Evolutionary conservation across 2,888 invertebrate genomes (phyloP).

Genomic region (Stenodema calcarata): DNA sequence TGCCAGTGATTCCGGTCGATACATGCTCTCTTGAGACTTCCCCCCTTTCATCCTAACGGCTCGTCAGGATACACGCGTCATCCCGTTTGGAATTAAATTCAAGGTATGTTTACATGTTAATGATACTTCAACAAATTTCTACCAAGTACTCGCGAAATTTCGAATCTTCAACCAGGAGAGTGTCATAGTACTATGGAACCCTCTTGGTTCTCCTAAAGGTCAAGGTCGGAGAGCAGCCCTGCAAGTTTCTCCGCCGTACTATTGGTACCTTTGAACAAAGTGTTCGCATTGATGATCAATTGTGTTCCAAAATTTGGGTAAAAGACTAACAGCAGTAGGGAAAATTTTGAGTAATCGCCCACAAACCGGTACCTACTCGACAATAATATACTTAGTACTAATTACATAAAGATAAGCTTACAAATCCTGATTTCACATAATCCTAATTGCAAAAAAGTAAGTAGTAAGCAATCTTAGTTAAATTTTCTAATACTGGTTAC

Average conservation of each 20-base stretch:
- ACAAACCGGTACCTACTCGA: too few relatives aligned
- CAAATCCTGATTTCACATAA: too few relatives aligned
- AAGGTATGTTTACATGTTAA: background rate
- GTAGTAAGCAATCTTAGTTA: too few relatives aligned
- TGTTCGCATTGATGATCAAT: too few relatives aligned
- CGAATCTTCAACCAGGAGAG: background rate
- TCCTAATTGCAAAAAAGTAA: too few relatives aligned
- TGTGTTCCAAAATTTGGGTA: too few relatives aligned
- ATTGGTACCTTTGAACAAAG: background rate
- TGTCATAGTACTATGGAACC: background rate
- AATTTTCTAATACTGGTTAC: too few relatives aligned
- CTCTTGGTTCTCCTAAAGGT: background rate
- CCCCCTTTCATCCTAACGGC: background rate
- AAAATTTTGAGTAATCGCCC: too few relatives aligned
- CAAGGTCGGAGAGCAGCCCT: background rate
- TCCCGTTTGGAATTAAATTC: background rate
- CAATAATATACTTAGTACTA: too few relatives aligned
- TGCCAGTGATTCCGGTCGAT: slow-evolving; percentile 11
- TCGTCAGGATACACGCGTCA: background rate
- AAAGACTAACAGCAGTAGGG: too few relatives aligned
- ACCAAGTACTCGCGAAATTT: too few relatives aligned
- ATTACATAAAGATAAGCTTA: too few relatives aligned
- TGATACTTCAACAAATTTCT: background rate
- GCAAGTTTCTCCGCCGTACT: background rate
- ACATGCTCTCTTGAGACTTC: background rate